phyloP scores from a whole-genome alignment of 2,888 invertebrate species.

The Mantis religiosa region DNA sequence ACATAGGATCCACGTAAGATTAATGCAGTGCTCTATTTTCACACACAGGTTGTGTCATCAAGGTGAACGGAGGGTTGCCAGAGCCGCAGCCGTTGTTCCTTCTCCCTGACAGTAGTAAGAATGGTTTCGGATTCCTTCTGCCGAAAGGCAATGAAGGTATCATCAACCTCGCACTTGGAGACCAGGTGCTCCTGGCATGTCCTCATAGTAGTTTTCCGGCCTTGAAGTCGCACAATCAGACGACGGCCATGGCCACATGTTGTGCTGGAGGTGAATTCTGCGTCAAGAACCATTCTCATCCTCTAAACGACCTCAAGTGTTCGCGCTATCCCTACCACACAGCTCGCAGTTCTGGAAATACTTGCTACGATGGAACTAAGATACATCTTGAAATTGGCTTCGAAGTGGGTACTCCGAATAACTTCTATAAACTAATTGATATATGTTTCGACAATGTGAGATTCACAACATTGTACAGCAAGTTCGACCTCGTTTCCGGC shows the following conservation, averaged over 20 bases:
- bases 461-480: conserved; percentile 52
- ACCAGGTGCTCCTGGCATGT: conserved; percentile 18
- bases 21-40: too few relatives aligned
- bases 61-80: conserved; percentile 25
- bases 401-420: conserved; percentile 41
- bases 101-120: neutral
- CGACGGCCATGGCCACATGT: conserved; percentile 16
- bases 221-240: neutral
- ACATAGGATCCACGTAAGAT: too few relatives aligned
- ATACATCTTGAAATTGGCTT: conserved; percentile 53
- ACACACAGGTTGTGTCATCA: conserved; percentile 22
- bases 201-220: neutral
- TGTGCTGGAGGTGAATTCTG: conserved; percentile 16
- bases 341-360: conserved; percentile 44
- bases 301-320: conserved; percentile 48
- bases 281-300: conserved; percentile 28
- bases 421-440: conserved; percentile 48
- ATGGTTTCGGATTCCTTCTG: conserved; percentile 20
- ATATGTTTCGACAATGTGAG: conserved; percentile 53
- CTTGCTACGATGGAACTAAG: conserved; percentile 48
- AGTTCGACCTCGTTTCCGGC: conserved; percentile 47
- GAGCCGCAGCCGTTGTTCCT: conserved; percentile 27
- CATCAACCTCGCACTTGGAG: conserved; percentile 1
- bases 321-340: conserved; percentile 43
- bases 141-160: conserved; percentile 4